These are phyloP conservation scores for Heliocidaris erythrogramma DNA, from an alignment of 35 echinoderm and acorn worm genomes.

Conservation along the genomic window DNA sequence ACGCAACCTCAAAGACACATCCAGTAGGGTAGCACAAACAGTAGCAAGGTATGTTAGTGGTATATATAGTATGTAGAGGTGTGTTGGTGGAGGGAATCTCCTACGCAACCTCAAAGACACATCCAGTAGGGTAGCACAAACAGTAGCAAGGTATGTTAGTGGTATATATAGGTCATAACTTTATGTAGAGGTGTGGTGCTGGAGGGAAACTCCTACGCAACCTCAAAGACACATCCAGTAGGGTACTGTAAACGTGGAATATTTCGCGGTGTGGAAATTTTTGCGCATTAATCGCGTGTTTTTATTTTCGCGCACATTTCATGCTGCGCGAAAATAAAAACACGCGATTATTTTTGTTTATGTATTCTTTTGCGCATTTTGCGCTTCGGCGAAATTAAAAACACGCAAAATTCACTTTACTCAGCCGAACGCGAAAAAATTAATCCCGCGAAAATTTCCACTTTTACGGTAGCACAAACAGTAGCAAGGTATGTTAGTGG, in stretches of 20 bases:
- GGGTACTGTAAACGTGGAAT: too few relatives aligned
- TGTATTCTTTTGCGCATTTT: too few relatives aligned
- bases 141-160: constrained; percentile 83
- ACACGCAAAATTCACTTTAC: too few relatives aligned
- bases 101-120: constrained; percentile 94
- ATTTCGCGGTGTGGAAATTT: too few relatives aligned
- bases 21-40: constrained; percentile 84
- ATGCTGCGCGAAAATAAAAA: too few relatives aligned
- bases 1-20: constrained; percentile 91
- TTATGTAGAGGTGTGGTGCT: constrained; percentile 1
- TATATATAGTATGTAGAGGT: background rate
- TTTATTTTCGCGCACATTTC: too few relatives aligned
- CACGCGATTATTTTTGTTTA: too few relatives aligned
- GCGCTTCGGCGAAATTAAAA: too few relatives aligned
- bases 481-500: constrained; percentile 81
- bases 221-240: constrained; percentile 89
- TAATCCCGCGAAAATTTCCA: too few relatives aligned
- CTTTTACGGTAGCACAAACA: constrained; percentile 87
- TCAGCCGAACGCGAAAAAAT: too few relatives aligned
- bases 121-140: constrained; percentile 83
- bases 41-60: constrained; percentile 81
- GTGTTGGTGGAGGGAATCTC: constrained; percentile 79
- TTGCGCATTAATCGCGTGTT: too few relatives aligned
- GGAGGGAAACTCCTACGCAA: constrained; percentile 88
- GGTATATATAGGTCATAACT: too few relatives aligned